phyloP scores from a whole-genome alignment of 2,888 invertebrate genomes.

The Junonia oenone region DNA sequence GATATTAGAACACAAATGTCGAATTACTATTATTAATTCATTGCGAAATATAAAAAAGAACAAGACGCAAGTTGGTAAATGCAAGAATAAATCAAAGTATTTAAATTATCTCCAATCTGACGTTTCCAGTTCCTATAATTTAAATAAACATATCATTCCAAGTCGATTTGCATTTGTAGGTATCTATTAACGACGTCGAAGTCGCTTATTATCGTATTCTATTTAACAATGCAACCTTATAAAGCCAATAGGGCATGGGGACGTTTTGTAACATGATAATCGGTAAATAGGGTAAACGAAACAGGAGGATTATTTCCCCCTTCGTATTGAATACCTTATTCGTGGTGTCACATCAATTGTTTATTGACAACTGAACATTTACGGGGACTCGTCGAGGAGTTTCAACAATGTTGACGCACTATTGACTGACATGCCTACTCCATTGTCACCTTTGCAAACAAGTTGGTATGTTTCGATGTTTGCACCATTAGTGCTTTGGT shows the following conservation, averaged over 20 bases:
- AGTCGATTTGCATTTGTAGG: neutral
- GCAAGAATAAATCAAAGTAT: neutral
- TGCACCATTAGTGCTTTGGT: no score
- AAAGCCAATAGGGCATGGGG: constrained; percentile 1
- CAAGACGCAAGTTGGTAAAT: neutral
- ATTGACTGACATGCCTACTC: constrained; percentile 7
- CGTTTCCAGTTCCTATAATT: neutral
- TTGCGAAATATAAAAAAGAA: neutral
- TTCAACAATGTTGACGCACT: constrained; percentile 4
- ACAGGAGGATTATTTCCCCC: constrained; percentile 24
- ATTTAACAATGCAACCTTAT: constrained; percentile 4
- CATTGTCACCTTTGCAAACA: constrained; percentile 12
- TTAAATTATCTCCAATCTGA: neutral
- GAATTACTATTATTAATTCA: neutral
- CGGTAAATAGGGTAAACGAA: constrained; percentile 22
- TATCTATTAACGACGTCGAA: neutral
- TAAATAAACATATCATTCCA: neutral
- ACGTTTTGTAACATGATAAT: constrained; percentile 16
- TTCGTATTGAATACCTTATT: constrained; percentile 23
- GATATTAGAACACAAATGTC: constrained; percentile 10
- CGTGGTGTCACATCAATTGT: constrained; percentile 20
- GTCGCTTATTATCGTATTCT: neutral
- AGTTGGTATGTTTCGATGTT: constrained; percentile 13
- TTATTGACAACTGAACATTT: constrained; percentile 18
- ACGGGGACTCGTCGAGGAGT: constrained; percentile 6